Evolutionary conservation across 2,113 vertebrate genomes (phyloP).

Genomic region (Laticauda colubrina): DNA sequence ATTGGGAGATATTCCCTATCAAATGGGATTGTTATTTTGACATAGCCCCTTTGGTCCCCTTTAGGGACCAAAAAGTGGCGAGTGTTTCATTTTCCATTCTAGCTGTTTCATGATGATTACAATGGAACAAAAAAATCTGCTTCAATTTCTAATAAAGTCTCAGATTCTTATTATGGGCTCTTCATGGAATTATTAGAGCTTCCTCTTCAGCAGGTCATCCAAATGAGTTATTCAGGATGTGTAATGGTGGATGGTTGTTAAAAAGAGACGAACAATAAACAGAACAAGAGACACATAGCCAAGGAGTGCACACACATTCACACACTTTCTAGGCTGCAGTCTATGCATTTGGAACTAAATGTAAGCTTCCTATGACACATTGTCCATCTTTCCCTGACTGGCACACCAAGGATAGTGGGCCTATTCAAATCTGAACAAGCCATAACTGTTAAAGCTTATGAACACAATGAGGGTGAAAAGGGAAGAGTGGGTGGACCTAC

Average conservation of each 20-base stretch:
- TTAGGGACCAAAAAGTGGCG: not conserved
- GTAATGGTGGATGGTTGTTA: not conserved
- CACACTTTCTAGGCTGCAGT: not conserved
- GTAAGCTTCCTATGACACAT: not conserved
- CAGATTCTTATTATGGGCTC: not conserved
- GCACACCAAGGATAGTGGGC: not conserved
- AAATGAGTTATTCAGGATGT: not conserved
- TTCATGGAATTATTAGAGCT: not conserved
- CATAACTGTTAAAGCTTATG: not conserved
- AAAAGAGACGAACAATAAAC: not conserved
- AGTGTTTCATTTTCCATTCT: not conserved
- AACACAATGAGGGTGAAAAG: not conserved
- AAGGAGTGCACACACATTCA: not conserved
- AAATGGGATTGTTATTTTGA: not conserved
- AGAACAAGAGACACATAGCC: not conserved
- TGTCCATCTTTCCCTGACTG: not conserved
- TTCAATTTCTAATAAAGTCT: not conserved
- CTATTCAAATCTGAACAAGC: conserved; percentile 6
- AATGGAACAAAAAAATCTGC: not conserved
- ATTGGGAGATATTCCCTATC: not conserved
- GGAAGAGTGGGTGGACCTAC: not conserved
- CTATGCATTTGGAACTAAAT: not conserved
- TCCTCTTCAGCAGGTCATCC: not conserved
- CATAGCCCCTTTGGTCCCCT: not conserved
- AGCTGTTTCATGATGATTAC: not conserved